phyloP scores from a whole-genome alignment of 2,797 vertebrate genomes.

The Sebastes taczanowskii region DNA sequence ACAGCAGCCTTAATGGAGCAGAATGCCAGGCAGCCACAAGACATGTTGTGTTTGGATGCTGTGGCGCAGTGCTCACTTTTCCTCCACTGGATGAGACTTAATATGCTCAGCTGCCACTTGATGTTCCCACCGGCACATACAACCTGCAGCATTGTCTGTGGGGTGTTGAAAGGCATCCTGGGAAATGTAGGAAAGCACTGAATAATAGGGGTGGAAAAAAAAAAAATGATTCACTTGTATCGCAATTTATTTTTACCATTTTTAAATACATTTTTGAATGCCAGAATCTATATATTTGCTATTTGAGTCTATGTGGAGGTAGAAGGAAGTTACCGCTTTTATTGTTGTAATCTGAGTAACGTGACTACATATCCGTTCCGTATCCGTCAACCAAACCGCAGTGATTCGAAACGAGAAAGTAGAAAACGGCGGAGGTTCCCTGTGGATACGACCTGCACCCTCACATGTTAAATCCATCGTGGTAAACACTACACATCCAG shows the following conservation, averaged over 20 bases:
- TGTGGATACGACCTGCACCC: too few species aligned
- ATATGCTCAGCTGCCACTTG: conserved; percentile 4
- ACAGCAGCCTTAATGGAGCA: conserved; percentile 29
- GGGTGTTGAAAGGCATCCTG: background rate
- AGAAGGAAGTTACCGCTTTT: accelerated
- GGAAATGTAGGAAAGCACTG: background rate
- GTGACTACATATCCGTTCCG: accelerated
- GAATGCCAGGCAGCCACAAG: conserved; percentile 15
- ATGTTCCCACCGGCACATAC: background rate
- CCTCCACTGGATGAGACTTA: background rate
- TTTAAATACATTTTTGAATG: too few species aligned
- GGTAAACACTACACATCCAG: too few species aligned
- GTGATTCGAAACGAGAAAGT: accelerated
- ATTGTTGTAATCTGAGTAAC: too few species aligned
- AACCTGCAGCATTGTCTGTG: background rate
- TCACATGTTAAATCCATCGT: too few species aligned
- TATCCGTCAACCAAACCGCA: too few species aligned
- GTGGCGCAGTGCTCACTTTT: background rate
- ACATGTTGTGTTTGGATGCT: conserved; percentile 4
- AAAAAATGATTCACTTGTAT: accelerated
- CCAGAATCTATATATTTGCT: too few species aligned
- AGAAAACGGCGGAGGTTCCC: too few species aligned
- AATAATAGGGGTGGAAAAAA: accelerated
- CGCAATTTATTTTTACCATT: too few species aligned
- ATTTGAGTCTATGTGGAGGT: too few species aligned